These are phyloP conservation scores for Drosophila birchii DNA, from an alignment of 2,888 invertebrate species.

Conservation along the genomic window DNA sequence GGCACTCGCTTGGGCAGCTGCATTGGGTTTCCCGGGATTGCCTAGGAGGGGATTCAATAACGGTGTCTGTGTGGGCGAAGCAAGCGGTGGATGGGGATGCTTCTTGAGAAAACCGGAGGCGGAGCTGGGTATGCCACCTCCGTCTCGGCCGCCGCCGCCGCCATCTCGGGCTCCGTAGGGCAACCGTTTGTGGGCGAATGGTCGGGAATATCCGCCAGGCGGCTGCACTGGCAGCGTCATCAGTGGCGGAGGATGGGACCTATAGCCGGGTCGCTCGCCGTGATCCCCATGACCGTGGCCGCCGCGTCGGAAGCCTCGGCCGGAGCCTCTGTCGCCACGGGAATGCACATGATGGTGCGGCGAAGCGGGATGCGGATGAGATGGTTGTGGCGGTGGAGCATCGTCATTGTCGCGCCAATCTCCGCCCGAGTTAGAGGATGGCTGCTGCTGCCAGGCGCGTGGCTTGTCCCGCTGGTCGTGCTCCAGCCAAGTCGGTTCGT, in stretches of 20 bases:
- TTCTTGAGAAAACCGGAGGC: conserved; percentile 73
- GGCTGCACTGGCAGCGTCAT: conserved; percentile 82
- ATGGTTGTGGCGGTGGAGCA: conserved; percentile 10
- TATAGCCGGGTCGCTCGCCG: conserved; percentile 67
- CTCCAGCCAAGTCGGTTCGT: conserved; percentile 69
- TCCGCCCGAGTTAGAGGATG: conserved; percentile 29
- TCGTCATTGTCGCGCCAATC: conserved; percentile 79
- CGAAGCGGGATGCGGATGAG: conserved; percentile 46
- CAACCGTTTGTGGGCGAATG: conserved; percentile 82
- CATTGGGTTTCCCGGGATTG: conserved; percentile 51
- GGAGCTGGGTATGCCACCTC: conserved; percentile 58
- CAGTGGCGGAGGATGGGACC: conserved; percentile 81
- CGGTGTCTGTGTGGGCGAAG: conserved; percentile 28
- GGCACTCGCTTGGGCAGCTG: conserved; percentile 82
- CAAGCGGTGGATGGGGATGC: conserved; percentile 59
- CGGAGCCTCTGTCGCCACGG: conserved; percentile 77
- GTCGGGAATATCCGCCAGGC: conserved; percentile 77
- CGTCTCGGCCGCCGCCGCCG: conserved; percentile 36
- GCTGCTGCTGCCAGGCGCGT: conserved; percentile 68
- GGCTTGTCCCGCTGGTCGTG: conserved; percentile 78
- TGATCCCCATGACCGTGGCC: conserved; percentile 69
- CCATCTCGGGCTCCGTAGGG: conserved; percentile 80
- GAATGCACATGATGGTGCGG: conserved; percentile 77
- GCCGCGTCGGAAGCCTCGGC: conserved; percentile 70
- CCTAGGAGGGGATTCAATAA: conserved; percentile 4